A percentile compares a stretch with the other conserved stretches of the same genome.
phyloP scores from a whole-genome alignment of 2,888 invertebrate species.

The Agelastica alni region DNA sequence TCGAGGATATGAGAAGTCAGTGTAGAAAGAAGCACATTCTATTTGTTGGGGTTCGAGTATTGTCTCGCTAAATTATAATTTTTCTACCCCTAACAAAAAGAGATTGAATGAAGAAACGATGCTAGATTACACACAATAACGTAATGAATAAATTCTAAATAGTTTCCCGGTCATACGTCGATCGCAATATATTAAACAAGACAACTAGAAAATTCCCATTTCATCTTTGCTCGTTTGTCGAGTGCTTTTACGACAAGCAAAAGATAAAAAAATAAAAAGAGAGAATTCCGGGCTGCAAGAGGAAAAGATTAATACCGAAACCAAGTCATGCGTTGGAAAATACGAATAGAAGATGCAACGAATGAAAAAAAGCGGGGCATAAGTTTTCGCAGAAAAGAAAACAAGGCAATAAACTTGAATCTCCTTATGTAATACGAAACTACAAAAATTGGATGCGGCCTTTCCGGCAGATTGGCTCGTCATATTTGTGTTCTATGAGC shows the following conservation, averaged over 20 bases:
- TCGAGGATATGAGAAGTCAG: too few relatives aligned
- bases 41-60: too few relatives aligned
- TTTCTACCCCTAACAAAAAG: too few relatives aligned
- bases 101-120: too few relatives aligned
- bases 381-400: slow-evolving; percentile 31
- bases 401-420: slow-evolving; percentile 42
- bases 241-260: slow-evolving; percentile 23
- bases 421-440: slow-evolving; percentile 39
- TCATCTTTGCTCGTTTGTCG: slow-evolving; percentile 3
- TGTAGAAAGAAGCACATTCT: too few relatives aligned
- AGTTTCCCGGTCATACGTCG: background rate
- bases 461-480: slow-evolving; percentile 31
- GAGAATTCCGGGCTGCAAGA: slow-evolving; percentile 2
- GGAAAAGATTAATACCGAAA: slow-evolving; percentile 33
- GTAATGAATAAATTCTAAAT: too few relatives aligned
- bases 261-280: slow-evolving; percentile 12
- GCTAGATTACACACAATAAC: too few relatives aligned
- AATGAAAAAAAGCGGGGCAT: slow-evolving; percentile 20
- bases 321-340: slow-evolving; percentile 37
- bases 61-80: too few relatives aligned
- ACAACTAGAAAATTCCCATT: slow-evolving; percentile 10
- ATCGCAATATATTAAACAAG: slow-evolving; percentile 12
- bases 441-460: slow-evolving; percentile 38
- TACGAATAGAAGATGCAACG: slow-evolving; percentile 30
- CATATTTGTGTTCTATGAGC: slow-evolving; percentile 31